Evolutionary conservation across 2,888 invertebrate genomes (phyloP), one percentile per base, ranked within the genome.

Genomic region (Drosophila basisetae): DNA sequence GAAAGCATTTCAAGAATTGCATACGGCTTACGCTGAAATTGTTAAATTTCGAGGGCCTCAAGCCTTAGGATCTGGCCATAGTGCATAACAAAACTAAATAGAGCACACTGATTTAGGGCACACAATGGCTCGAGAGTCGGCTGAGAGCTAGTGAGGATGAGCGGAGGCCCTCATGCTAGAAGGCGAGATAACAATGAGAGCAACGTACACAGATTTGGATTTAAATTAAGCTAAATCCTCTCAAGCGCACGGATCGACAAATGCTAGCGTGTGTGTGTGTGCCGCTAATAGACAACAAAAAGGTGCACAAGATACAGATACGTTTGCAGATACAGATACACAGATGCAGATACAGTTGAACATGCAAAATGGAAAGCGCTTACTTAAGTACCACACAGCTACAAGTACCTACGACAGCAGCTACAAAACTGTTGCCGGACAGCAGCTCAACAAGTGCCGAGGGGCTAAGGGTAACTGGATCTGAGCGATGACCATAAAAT

Each of bases 221-320:
- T 86, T 86, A 86, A 86, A 86, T 86, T 86, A 86, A 86, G 87
- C 85, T 89, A 89, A 86, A 86, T 82, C 85, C 89, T 84, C 86
- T 85, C 82, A 86, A 78, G 86, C 80, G 80, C 73, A 73, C 66
- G 55, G 70, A 77, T 64, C 56, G 75, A 68, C 50, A 31, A 35
- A 10, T 33, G 41, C 16, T 30, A 61, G 62, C 54, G 70, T 61
- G 31, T 31, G 31, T 31, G 61, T 56, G 73, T 60, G 55, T 53
- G 61, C 63, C 73, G 74, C 78, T 86, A 82, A 85, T 85, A 89
- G 85, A 82, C 89, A 86, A 89, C 86, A 89, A 86, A 86, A 89
- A 82, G 89, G 89, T 89, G 84, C 70, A 70, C 67, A 70, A 66
- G 49, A 68, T 62, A 47, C 28, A 59, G 63, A 63, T 67, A 70